phyloP scores from a whole-genome alignment of 2,797 vertebrate genomes.

The Diplodus sargus region DNA sequence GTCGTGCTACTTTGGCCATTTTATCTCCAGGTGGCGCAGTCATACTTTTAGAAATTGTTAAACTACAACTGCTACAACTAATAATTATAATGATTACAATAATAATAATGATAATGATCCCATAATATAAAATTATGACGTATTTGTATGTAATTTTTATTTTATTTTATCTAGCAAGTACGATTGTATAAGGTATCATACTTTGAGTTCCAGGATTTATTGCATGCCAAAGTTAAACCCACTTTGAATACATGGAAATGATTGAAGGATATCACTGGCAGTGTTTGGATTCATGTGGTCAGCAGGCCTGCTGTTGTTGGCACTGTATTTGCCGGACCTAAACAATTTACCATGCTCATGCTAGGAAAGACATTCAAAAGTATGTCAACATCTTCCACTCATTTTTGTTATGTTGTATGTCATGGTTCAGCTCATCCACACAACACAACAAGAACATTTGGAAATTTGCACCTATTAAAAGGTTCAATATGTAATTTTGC shows the following conservation, averaged over 20 bases:
- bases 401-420: neutral
- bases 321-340: conserved; percentile 14
- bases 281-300: conserved; percentile 36
- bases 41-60: neutral
- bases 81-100: neutral
- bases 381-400: neutral
- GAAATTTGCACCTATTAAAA: too few species aligned
- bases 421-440: too few species aligned
- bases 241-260: conserved; percentile 77
- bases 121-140: neutral
- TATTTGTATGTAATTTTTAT: neutral
- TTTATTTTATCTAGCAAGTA: too few species aligned
- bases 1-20: conserved; percentile 3
- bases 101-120: neutral
- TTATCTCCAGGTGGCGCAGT: conserved; percentile 68
- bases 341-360: neutral
- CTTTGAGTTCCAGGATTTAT: neutral
- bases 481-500: too few species aligned
- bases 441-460: too few species aligned
- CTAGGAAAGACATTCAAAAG: neutral
- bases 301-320: conserved; percentile 4
- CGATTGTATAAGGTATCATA: neutral
- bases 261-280: conserved; percentile 32
- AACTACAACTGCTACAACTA: neutral
- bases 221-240: conserved; percentile 51